Percentiles rank a stretch among this genome's conserved stretches.
phyloP scores from a whole-genome alignment of 2,888 invertebrate genomes.

The Helobdella robusta region DNA sequence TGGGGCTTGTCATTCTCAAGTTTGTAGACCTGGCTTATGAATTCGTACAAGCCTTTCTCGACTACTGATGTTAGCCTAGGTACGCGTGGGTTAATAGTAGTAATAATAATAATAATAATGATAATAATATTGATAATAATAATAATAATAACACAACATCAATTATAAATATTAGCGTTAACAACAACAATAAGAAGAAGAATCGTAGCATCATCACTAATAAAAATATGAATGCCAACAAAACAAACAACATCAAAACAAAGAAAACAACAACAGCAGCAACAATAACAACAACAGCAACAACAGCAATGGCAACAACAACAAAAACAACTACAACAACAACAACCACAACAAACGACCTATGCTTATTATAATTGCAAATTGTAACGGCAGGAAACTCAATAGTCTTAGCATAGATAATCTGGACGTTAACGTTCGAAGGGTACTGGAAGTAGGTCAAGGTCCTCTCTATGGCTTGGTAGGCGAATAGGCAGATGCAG shows the following conservation, averaged over 20 bases:
- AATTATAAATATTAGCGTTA: no score
- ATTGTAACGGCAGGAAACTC: slow-evolving; percentile 34
- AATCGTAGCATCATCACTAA: background rate
- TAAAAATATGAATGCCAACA: no score
- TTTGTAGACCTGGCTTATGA: slow-evolving; percentile 28
- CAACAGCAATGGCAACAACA: background rate
- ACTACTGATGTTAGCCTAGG: slow-evolving; percentile 31
- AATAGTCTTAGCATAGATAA: slow-evolving; percentile 26
- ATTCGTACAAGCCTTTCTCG: slow-evolving; percentile 28
- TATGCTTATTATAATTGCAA: slow-evolving; percentile 34
- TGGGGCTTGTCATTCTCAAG: no score
- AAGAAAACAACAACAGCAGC: background rate
- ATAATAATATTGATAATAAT: no score
- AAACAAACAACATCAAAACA: no score
- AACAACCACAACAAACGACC: slow-evolving; percentile 14
- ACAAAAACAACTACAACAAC: background rate
- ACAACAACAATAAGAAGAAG: no score
- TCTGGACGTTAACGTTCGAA: slow-evolving; percentile 31
- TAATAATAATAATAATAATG: background rate
- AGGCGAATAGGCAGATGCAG: slow-evolving; percentile 28
- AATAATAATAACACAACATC: no score
- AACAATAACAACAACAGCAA: background rate
- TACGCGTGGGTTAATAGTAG: background rate
- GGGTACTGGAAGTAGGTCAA: slow-evolving; percentile 25
- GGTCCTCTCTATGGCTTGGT: slow-evolving; percentile 27